These are phyloP conservation scores for Sarcophaga caerulescens DNA, from an alignment of 2,888 invertebrate genomes.

Conservation along the genomic window DNA sequence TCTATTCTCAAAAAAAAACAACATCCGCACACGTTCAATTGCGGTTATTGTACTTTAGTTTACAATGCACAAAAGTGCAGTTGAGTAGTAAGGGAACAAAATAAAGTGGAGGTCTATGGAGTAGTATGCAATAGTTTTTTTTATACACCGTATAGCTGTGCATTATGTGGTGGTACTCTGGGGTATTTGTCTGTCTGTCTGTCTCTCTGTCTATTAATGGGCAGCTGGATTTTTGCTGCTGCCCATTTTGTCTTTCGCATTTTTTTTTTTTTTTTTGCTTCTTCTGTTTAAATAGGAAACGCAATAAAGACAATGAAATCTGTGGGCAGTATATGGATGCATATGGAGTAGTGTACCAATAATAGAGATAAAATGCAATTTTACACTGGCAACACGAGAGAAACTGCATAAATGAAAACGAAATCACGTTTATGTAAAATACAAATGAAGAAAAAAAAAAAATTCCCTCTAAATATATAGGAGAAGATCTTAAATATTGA, in stretches of 20 bases:
- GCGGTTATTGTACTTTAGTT: constrained; percentile 62
- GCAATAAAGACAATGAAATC: constrained; percentile 31
- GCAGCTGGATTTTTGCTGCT: constrained; percentile 59
- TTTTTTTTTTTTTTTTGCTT: constrained; percentile 20
- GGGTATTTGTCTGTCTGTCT: constrained; percentile 29
- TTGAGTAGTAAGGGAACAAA: constrained; percentile 23
- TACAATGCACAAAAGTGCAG: constrained; percentile 4
- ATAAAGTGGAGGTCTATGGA: constrained; percentile 24
- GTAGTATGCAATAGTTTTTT: background rate
- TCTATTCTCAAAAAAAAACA: background rate
- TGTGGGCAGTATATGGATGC: constrained; percentile 53
- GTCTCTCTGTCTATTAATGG: constrained; percentile 58
- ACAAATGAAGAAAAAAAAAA: background rate
- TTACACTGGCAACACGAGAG: constrained; percentile 6
- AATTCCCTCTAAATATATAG: constrained; percentile 16
- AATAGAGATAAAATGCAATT: constrained; percentile 13
- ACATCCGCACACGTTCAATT: constrained; percentile 54
- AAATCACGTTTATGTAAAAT: constrained; percentile 65
- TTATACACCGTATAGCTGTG: background rate
- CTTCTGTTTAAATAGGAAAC: constrained; percentile 42
- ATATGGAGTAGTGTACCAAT: constrained; percentile 14
- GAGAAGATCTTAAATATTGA: constrained; percentile 49
- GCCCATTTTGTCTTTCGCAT: constrained; percentile 28
- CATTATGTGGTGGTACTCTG: constrained; percentile 15
- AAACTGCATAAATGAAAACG: constrained; percentile 56